Percentiles rank a stretch among this genome's conserved stretches.
phyloP scores from a whole-genome alignment of 2,888 invertebrate species.

The Hypselothyrea guttata region DNA sequence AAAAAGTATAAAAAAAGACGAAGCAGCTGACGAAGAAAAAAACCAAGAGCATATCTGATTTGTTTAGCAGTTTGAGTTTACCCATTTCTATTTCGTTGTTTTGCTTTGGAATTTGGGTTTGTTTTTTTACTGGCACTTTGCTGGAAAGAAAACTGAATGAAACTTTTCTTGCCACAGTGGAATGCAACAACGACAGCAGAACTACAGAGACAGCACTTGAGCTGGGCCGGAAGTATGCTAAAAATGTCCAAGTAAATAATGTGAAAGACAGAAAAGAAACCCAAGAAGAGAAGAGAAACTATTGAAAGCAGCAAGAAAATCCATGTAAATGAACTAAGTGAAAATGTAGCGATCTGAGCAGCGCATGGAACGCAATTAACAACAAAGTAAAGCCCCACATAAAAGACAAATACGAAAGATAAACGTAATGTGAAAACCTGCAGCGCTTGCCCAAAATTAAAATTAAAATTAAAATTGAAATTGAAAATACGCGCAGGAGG shows the following conservation, averaged over 20 bases:
- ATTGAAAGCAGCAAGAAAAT: conserved; percentile 33
- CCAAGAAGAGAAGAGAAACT: conserved; percentile 17
- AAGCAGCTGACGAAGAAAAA: conserved; percentile 17
- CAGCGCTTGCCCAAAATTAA: conserved; percentile 33
- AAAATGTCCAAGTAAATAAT: conserved; percentile 54
- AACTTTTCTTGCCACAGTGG: conserved; percentile 40
- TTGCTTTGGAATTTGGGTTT: conserved; percentile 4
- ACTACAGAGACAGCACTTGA: conserved; percentile 12
- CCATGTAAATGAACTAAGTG: conserved; percentile 35
- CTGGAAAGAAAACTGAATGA: conserved; percentile 41
- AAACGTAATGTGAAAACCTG: conserved; percentile 51
- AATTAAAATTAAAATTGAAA: conserved; percentile 46
- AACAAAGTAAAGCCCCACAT: conserved; percentile 33
- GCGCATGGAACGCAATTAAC: conserved; percentile 47
- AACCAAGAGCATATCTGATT: conserved; percentile 20
- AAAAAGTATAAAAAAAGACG: conserved; percentile 18
- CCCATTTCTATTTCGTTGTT: conserved; percentile 33
- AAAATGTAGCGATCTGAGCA: conserved; percentile 50
- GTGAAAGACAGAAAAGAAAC: background rate
- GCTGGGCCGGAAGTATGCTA: conserved; percentile 36
- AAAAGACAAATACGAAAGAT: conserved; percentile 37
- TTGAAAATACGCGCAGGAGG: conserved; percentile 5
- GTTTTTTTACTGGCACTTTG: conserved; percentile 18
- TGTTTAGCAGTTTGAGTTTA: conserved; percentile 35
- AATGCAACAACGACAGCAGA: background rate